Evolutionary conservation across 2,797 vertebrate species (phyloP).

Genomic region (Rhodeus uyekii): DNA sequence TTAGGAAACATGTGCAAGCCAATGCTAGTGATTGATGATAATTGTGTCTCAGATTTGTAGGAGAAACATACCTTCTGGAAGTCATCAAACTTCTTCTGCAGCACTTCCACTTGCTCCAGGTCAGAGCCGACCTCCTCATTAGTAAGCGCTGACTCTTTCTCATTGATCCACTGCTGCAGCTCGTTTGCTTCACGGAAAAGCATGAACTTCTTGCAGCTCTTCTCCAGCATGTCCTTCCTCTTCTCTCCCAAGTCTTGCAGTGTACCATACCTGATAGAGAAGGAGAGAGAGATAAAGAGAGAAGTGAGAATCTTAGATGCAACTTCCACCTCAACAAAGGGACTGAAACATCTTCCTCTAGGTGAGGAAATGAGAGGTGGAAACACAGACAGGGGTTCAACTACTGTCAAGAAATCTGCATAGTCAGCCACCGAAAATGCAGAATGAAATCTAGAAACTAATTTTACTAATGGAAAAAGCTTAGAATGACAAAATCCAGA

Average conservation of each 20-base stretch:
- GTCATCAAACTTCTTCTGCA: conserved; percentile 99
- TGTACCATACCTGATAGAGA: conserved; percentile 84
- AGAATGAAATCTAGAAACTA: conserved; percentile 1
- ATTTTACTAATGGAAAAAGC: not conserved
- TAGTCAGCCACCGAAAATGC: conserved; percentile 13
- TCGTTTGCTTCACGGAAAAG: conserved; percentile 96
- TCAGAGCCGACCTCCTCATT: conserved; percentile 94
- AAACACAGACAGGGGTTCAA: not conserved
- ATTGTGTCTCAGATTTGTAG: not conserved
- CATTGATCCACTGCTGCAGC: conserved; percentile 97
- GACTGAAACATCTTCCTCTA: not conserved
- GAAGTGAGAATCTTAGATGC: not conserved
- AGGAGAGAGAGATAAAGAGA: not conserved
- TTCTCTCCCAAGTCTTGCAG: conserved; percentile 93
- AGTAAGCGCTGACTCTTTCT: conserved; percentile 93
- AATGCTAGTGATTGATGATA: not conserved
- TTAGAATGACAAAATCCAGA: conserved; percentile 12
- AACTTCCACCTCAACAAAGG: not conserved
- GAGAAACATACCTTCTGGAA: conserved; percentile 90
- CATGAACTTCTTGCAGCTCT: conserved; percentile 99
- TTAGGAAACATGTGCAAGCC: not conserved
- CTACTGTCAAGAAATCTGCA: not conserved
- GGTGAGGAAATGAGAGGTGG: not conserved
- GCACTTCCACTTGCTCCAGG: conserved; percentile 96
- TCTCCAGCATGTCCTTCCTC: conserved; percentile 96